Percentiles rank a stretch among this genome's conserved stretches.
phyloP scores from a whole-genome alignment of 2,888 invertebrate species.

The Eudemis profundana region DNA sequence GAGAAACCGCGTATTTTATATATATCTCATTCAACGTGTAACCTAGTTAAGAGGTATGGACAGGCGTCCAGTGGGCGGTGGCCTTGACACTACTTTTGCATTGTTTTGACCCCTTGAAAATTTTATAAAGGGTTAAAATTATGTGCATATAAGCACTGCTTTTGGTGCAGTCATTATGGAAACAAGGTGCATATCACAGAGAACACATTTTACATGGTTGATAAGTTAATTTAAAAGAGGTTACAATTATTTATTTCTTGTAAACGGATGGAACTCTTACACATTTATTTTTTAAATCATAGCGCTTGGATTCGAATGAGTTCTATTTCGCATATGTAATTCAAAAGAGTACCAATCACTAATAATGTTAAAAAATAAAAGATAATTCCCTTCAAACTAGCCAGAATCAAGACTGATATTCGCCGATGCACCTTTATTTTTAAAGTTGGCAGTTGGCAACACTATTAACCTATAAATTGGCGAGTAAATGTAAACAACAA shows the following conservation, averaged over 20 bases:
- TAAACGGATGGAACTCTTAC: no score
- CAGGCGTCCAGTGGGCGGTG: slow-evolving; percentile 51
- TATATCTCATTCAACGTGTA: slow-evolving; percentile 67
- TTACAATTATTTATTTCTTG: no score
- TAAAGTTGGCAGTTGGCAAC: slow-evolving; percentile 42
- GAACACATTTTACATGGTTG: no score
- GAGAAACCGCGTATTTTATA: slow-evolving; percentile 63
- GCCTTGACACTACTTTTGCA: slow-evolving; percentile 60
- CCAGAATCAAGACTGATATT: slow-evolving; percentile 17
- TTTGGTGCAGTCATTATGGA: no score
- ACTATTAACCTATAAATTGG: slow-evolving; percentile 43
- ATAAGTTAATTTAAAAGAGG: no score
- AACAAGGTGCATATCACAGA: no score
- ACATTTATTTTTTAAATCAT: no score
- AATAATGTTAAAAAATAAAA: background rate
- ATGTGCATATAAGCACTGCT: no score
- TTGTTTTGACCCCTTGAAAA: slow-evolving; percentile 9
- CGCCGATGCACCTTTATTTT: slow-evolving; percentile 41
- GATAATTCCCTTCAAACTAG: slow-evolving; percentile 11
- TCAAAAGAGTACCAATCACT: no score
- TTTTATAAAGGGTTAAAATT: background rate
- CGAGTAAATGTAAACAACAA: slow-evolving; percentile 42
- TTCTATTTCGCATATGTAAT: no score
- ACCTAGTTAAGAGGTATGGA: slow-evolving; percentile 53
- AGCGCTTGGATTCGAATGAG: no score